Percentiles rank a stretch among this genome's conserved stretches.
Evolutionary conservation across 1,140 invertebrate species (phyloP).

Genomic region (Euschistus heros): DNA sequence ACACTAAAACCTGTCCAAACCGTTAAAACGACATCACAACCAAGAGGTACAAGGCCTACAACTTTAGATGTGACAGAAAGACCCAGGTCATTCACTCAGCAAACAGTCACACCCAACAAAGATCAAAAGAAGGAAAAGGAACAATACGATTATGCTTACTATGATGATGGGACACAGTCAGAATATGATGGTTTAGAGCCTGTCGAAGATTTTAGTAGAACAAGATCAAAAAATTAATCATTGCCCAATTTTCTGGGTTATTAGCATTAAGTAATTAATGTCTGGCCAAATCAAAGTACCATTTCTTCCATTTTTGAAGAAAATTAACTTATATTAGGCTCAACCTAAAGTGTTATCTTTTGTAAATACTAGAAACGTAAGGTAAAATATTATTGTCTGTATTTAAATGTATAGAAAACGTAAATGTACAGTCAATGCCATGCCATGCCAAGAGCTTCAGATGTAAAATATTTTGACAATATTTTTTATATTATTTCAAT

Average conservation of each 20-base stretch:
- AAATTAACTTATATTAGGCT: neutral
- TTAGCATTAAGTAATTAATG: constrained; percentile 1
- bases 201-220: constrained; percentile 31
- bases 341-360: constrained; percentile 2
- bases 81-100: constrained; percentile 20
- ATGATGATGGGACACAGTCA: constrained; percentile 29
- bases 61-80: constrained; percentile 14
- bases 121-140: constrained; percentile 25
- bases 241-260: neutral
- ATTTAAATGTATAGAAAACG: too few relatives aligned
- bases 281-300: constrained; percentile 6
- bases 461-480: too few relatives aligned
- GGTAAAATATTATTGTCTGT: neutral
- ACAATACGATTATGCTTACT: constrained; percentile 33
- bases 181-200: constrained; percentile 31
- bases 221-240: constrained; percentile 24
- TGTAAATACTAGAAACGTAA: constrained; percentile 13
- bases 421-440: too few relatives aligned
- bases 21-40: neutral
- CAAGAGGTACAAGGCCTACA: constrained; percentile 2
- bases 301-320: neutral
- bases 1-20: constrained; percentile 5
- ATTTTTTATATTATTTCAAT: too few relatives aligned
- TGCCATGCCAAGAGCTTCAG: too few relatives aligned
- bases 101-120: constrained; percentile 9